Base-by-base conservation (phyloP, 1,140 invertebrate genomes). In the Hydropsyche tenuis region DNA sequence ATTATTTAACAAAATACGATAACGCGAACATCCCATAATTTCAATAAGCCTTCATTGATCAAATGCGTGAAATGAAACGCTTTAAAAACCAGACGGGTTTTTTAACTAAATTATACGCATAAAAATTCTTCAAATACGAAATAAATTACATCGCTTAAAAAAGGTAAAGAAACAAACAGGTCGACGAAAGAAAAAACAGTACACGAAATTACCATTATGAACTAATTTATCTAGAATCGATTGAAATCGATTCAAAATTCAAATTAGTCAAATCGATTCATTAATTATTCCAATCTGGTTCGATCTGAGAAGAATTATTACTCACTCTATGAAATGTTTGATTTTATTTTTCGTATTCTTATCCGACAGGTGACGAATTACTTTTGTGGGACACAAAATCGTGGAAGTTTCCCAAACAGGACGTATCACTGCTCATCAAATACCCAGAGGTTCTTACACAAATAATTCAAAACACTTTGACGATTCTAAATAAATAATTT, bases 341-440 rank as follows among this genome's bases (percentile, higher is more conserved):
- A 60, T 22, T 12, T 60, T 18, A 66, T 60, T 43, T 63, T 64
- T 63, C 62, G 12, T 9, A 62, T 75, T 30, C 30, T 37, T 37
- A n/a, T n/a, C 9, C 3, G 30, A 37, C 65, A 76, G 75, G 75
- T 72, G 75, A 76, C 30, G 75, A 76, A 45, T 43, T 76, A 16
- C 45, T 76, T 16, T n/a, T 76, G 43, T 46, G 20, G 11, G 75
- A 76, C 27, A 73, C 46, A 3, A 69, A 60, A 46, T 69, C 25
- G 6, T 76, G 64, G 43, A 51, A 69, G 27, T 84, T 83, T 66
- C 79, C 81, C 0, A 9, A 56, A n/a, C 82, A 84, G 77, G 81
- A 82, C 77, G 80, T 82, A 18, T 80, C 81, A 43, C 68, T 84
- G 0, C 78, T 75, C 0, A 72, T 84, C 3, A 48, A 74, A 11